Conservation (phyloP, 2,113 vertebrate species). For the Calonectris borealis region DNA sequence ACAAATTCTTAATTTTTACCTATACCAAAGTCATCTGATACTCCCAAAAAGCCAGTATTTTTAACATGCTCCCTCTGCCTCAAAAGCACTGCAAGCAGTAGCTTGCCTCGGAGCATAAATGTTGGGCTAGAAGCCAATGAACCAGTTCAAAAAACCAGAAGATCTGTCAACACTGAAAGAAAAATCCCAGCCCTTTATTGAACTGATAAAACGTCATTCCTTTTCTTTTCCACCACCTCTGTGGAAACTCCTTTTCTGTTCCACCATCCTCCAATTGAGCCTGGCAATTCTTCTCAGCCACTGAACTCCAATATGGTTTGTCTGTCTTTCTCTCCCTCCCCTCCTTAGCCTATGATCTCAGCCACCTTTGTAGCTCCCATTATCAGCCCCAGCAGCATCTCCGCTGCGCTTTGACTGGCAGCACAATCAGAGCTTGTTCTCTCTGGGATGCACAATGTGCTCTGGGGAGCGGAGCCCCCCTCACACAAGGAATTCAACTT, state of each 20-base stretch:
- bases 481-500: slow-evolving; percentile 10
- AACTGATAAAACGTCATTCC: not conserved
- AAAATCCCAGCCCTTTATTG: slow-evolving; percentile 7
- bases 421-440: slow-evolving; percentile 45
- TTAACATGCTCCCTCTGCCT: not conserved
- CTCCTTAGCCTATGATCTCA: slow-evolving; percentile 20
- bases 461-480: not conserved
- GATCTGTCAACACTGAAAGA: not conserved
- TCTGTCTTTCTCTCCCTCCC: not conserved
- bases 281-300: slow-evolving; percentile 21
- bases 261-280: not conserved
- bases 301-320: not conserved
- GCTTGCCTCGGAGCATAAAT: not conserved
- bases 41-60: not conserved
- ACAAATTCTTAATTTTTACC: not conserved
- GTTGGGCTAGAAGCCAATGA: slow-evolving; percentile 33
- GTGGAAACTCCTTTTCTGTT: slow-evolving; percentile 45
- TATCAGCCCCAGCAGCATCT: slow-evolving; percentile 36
- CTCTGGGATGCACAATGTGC: slow-evolving; percentile 11
- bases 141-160: slow-evolving; percentile 14
- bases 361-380: slow-evolving; percentile 35
- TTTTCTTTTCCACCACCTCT: slow-evolving; percentile 28
- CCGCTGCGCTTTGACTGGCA: slow-evolving; percentile 7
- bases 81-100: not conserved
- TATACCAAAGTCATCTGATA: not conserved